Evolutionary conservation across 2,113 vertebrate species (phyloP).

Genomic region (Stomatorhinus ivindoensis): DNA sequence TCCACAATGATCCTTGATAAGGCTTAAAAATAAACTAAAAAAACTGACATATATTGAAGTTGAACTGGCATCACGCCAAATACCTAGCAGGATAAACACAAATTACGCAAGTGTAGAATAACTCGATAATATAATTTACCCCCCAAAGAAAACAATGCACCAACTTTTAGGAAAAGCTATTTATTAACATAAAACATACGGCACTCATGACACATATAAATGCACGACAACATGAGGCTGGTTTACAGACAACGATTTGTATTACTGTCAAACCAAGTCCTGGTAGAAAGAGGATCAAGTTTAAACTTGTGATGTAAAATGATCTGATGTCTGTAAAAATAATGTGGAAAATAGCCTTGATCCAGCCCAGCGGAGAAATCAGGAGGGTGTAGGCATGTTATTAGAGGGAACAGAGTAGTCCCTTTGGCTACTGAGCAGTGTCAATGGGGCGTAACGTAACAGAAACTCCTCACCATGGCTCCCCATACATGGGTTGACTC

Average conservation of each 20-base stretch:
- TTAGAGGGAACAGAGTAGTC: background rate
- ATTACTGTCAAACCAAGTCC: background rate
- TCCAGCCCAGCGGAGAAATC: background rate
- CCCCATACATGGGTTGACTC: background rate
- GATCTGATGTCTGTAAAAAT: background rate
- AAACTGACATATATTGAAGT: background rate
- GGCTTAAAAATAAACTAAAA: background rate
- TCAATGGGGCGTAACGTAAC: background rate
- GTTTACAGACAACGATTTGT: background rate
- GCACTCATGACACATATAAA: background rate
- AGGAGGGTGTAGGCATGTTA: background rate
- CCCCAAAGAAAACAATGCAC: background rate
- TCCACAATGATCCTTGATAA: background rate
- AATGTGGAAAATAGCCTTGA: background rate
- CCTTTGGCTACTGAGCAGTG: background rate
- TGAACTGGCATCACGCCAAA: background rate
- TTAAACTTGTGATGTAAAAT: slow-evolving; percentile 1
- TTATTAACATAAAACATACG: background rate
- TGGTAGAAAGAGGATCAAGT: background rate
- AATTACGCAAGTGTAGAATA: background rate
- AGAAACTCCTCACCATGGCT: background rate
- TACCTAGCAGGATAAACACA: background rate
- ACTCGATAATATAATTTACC: background rate
- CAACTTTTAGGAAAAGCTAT: background rate
- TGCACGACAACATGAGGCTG: background rate